Percentiles rank a stretch among this genome's conserved stretches.
Conservation (phyloP, 2,113 vertebrate species). For the Microtus ochrogaster region DNA sequence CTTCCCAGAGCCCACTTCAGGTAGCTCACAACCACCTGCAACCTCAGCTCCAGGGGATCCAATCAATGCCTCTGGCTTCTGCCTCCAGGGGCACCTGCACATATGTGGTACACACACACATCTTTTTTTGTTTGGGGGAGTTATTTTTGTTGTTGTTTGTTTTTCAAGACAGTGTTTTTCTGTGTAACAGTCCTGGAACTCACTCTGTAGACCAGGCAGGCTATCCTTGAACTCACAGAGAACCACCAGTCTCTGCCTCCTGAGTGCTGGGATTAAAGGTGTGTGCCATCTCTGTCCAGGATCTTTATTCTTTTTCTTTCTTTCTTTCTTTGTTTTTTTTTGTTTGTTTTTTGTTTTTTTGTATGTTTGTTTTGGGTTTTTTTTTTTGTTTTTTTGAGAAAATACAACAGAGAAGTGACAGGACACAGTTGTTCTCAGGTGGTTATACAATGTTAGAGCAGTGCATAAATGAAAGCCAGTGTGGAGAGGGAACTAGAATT, state of each 20-base stretch:
- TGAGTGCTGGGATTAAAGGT: too few relatives aligned
- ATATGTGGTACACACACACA: background rate
- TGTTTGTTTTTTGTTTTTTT: accelerated
- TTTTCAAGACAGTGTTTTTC: too few relatives aligned
- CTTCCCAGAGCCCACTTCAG: background rate
- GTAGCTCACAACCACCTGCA: too few relatives aligned
- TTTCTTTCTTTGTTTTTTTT: too few relatives aligned
- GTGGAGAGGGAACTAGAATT: accelerated
- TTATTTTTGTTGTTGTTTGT: too few relatives aligned
- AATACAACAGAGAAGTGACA: background rate
- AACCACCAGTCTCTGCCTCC: too few relatives aligned
- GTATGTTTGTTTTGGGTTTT: too few relatives aligned
- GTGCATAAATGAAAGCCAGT: background rate
- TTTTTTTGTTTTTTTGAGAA: background rate
- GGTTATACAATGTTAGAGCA: background rate
- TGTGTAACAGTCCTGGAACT: too few relatives aligned
- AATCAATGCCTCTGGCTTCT: background rate
- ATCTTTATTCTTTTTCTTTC: too few relatives aligned
- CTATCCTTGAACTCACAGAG: too few relatives aligned
- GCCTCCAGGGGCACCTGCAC: background rate
- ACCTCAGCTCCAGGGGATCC: background rate
- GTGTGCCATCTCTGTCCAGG: too few relatives aligned
- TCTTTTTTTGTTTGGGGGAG: background rate
- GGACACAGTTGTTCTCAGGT: background rate
- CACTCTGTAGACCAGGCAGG: too few relatives aligned